Percentiles rank a stretch among this genome's conserved stretches.
These are phyloP conservation scores for Phrixothrix hirtus DNA, from an alignment of 2,888 invertebrate species.

Conservation along the genomic window DNA sequence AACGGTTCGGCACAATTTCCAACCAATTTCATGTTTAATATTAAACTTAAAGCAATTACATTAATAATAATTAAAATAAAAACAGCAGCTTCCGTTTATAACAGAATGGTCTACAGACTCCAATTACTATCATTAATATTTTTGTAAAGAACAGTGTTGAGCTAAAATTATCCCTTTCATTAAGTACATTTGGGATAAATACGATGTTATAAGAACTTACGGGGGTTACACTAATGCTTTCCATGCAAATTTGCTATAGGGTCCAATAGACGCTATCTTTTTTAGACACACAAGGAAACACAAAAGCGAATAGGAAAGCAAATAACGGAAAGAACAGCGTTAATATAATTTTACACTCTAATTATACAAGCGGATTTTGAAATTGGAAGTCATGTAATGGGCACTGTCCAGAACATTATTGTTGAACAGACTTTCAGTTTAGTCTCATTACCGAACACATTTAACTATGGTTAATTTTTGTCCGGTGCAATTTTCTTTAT, in stretches of 20 bases:
- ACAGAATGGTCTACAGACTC: constrained; percentile 26
- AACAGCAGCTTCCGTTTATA: constrained; percentile 28
- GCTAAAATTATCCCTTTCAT: constrained; percentile 42
- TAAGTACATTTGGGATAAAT: constrained; percentile 40
- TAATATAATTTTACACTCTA: constrained; percentile 40
- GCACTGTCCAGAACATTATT: constrained; percentile 44
- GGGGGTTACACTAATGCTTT: constrained; percentile 27
- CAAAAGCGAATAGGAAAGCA: constrained; percentile 24
- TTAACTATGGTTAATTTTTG: constrained; percentile 54
- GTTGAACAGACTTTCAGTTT: constrained; percentile 50
- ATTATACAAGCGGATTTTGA: constrained; percentile 50
- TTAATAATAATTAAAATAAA: constrained; percentile 28
- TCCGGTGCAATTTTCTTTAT: constrained; percentile 55
- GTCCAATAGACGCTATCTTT: constrained; percentile 21
- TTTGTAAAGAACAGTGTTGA: constrained; percentile 37
- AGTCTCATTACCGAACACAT: constrained; percentile 52
- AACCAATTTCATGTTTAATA: constrained; percentile 26
- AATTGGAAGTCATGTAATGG: constrained; percentile 54
- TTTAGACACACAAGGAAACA: constrained; percentile 9
- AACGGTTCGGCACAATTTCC: constrained; percentile 3
- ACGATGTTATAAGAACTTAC: constrained; percentile 40
- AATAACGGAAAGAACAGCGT: constrained; percentile 32
- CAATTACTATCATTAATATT: constrained; percentile 39
- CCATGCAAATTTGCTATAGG: constrained; percentile 24
- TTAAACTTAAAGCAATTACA: constrained; percentile 28